phyloP scores from a whole-genome alignment of 2,888 invertebrate species.

The Tineola bisselliella region DNA sequence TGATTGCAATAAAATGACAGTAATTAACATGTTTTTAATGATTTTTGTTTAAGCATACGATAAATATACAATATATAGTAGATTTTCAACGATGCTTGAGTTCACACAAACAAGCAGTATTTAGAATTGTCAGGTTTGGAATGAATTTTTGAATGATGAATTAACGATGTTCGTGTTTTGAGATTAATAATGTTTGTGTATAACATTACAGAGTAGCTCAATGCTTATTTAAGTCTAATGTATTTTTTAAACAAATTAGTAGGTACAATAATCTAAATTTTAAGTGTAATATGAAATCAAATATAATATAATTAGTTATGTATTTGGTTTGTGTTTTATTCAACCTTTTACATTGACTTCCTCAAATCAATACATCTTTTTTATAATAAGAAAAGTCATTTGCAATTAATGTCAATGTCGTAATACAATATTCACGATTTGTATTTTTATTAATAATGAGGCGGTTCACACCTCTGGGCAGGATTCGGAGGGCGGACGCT shows the following conservation, averaged over 20 bases:
- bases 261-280: constrained; percentile 41
- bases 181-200: background rate
- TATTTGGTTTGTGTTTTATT: constrained; percentile 24
- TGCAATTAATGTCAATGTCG: too few relatives aligned
- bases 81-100: too few relatives aligned
- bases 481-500: constrained; percentile 33
- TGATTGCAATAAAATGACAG: too few relatives aligned
- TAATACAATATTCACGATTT: too few relatives aligned
- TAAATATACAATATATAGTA: too few relatives aligned
- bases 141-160: too few relatives aligned
- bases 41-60: too few relatives aligned
- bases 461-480: constrained; percentile 24
- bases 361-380: background rate
- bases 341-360: background rate
- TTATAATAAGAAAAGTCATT: too few relatives aligned
- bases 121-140: too few relatives aligned
- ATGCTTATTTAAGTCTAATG: background rate
- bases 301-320: constrained; percentile 56
- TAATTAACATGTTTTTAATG: too few relatives aligned
- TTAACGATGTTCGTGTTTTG: too few relatives aligned
- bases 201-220: background rate
- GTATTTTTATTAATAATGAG: background rate
- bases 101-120: too few relatives aligned
- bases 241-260: constrained; percentile 22
- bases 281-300: constrained; percentile 41